These are phyloP conservation scores for Mobula hypostoma DNA, from an alignment of 2,113 vertebrate species.

Conservation along the genomic window DNA sequence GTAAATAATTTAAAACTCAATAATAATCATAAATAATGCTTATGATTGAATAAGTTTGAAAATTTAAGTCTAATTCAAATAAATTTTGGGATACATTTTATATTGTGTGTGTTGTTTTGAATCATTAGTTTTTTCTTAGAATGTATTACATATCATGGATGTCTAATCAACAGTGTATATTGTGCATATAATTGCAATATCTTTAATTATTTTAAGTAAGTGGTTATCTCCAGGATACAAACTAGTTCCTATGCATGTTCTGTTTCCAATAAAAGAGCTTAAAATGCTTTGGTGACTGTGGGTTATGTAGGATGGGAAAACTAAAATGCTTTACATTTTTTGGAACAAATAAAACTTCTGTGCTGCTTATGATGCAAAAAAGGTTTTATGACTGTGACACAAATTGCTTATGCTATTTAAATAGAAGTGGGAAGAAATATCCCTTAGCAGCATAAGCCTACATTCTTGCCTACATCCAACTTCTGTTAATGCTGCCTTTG, in stretches of 20 bases:
- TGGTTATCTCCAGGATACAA: background rate
- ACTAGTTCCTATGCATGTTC: background rate
- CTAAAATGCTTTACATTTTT: slow-evolving; percentile 51
- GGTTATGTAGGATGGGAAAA: slow-evolving; percentile 62
- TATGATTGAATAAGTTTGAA: background rate
- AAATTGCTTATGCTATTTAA: slow-evolving; percentile 63
- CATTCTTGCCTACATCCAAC: slow-evolving; percentile 61
- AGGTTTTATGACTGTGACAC: slow-evolving; percentile 62
- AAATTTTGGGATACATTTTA: background rate
- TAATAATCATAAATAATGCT: background rate
- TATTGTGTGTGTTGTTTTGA: background rate
- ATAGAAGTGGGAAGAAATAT: slow-evolving; percentile 49
- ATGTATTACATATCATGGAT: background rate
- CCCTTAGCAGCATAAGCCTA: slow-evolving; percentile 64
- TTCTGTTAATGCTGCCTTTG: slow-evolving; percentile 64
- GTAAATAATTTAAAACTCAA: background rate
- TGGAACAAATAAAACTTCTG: slow-evolving; percentile 56
- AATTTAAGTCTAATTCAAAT: background rate
- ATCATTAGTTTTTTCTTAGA: background rate
- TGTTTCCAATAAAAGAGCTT: slow-evolving; percentile 39
- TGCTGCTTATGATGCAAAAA: slow-evolving; percentile 58
- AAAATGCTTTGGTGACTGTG: slow-evolving; percentile 43
- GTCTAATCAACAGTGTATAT: background rate
- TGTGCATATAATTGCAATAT: background rate
- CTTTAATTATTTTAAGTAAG: background rate